phyloP scores from a whole-genome alignment of 53 echinoderm and acorn worm species.

The Apostichopus leukothele region DNA sequence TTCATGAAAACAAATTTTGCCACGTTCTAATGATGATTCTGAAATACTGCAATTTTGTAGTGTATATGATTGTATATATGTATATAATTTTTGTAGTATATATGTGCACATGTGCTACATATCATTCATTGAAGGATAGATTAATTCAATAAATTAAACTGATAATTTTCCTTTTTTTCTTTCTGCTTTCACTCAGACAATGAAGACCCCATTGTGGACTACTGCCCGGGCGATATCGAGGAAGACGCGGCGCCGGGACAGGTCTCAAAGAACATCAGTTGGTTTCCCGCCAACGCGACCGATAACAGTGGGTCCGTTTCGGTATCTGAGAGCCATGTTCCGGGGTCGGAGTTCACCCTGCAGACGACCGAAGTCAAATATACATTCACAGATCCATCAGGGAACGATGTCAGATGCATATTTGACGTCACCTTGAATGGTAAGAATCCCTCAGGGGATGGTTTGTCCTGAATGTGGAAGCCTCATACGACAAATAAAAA shows the following conservation, averaged over 20 bases:
- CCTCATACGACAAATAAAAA: too few species aligned
- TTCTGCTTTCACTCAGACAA: slow-evolving; percentile 15
- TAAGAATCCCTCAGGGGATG: not conserved
- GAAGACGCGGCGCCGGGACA: slow-evolving; percentile 19
- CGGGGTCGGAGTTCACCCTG: slow-evolving; percentile 38
- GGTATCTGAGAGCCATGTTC: not conserved
- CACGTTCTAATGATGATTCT: too few species aligned
- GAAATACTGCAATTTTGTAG: too few species aligned
- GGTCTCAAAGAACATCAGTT: slow-evolving; percentile 22
- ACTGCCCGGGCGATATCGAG: slow-evolving; percentile 42
- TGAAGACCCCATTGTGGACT: slow-evolving; percentile 42
- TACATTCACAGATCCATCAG: slow-evolving; percentile 42
- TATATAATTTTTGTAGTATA: too few species aligned
- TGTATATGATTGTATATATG: too few species aligned
- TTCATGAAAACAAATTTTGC: too few species aligned
- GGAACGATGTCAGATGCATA: slow-evolving; percentile 40
- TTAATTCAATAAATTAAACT: not conserved
- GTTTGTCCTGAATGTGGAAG: too few species aligned
- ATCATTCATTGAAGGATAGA: not conserved
- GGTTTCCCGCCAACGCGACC: slow-evolving; percentile 41
- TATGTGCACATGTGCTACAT: too few species aligned
- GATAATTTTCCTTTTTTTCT: not conserved
- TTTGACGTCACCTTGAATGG: slow-evolving; percentile 22
- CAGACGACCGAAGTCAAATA: slow-evolving; percentile 30
- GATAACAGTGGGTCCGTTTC: slow-evolving; percentile 43